These are phyloP conservation scores for Candidula unifasciata DNA, from an alignment of 2,888 invertebrate species.

Conservation along the genomic window DNA sequence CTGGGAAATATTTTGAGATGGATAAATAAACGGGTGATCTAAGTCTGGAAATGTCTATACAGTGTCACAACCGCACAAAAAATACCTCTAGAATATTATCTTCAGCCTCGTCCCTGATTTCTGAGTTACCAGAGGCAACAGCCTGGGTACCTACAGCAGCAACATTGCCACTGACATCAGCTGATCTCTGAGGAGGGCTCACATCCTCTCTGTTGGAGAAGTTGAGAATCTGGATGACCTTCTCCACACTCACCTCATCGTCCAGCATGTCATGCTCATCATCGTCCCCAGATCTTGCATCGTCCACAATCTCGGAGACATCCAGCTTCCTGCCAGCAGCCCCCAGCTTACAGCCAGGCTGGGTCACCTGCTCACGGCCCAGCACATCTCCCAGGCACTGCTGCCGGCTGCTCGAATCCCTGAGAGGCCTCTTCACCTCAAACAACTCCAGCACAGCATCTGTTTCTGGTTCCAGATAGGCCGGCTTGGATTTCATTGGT, in stretches of 20 bases:
- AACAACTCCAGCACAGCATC: constrained; percentile 11
- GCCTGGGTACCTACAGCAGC: background rate
- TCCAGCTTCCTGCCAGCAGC: background rate
- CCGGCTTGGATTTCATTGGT: too few species aligned
- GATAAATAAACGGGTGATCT: too few species aligned
- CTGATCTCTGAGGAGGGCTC: too few species aligned
- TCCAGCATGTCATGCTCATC: background rate
- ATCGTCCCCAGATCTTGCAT: background rate
- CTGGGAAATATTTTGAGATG: too few species aligned
- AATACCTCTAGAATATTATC: too few species aligned
- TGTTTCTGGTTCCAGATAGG: background rate
- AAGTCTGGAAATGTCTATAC: too few species aligned
- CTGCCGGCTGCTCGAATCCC: too few species aligned
- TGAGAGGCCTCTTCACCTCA: background rate
- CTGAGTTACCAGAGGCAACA: too few species aligned
- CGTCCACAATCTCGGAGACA: background rate
- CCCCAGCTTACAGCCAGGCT: too few species aligned
- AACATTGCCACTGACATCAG: background rate
- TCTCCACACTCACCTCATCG: background rate
- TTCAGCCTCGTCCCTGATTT: too few species aligned
- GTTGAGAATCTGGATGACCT: background rate
- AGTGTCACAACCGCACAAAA: too few species aligned
- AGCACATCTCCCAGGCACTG: background rate
- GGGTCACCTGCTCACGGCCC: background rate
- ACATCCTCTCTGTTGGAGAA: too few species aligned